Evolutionary conservation across 2,113 vertebrate genomes (phyloP), one percentile per base, ranked within the genome.

Genomic region (Psilopsiagon aurifrons): DNA sequence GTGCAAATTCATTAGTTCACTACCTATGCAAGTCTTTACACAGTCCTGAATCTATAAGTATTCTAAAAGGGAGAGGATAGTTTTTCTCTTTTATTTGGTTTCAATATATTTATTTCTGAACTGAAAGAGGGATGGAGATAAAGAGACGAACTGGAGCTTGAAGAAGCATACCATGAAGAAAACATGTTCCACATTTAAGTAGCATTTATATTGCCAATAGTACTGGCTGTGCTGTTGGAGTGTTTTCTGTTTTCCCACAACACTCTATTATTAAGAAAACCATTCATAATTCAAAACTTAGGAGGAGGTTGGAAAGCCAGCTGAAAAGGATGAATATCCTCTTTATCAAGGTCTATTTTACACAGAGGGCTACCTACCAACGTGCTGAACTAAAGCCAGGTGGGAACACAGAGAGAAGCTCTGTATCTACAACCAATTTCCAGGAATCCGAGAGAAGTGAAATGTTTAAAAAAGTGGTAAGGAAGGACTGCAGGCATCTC

Each of bases 291-390:
- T 92, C 35, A 93, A 90, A 86, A 71, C 7, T 44, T 23, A 25
- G 44, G 47, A 28, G 52, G 39, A 84, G 66, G 17, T 4, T 66
- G 39, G 76, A 73, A 90, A 92, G 47, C 51, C n/a, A 86, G 33
- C 67, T 90, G 68, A 84, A 88, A 88, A 95, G n/a, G 47, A 81
- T 90, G 39, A 96, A 88, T 91, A 86, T 93, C 78, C 73, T 41
- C 62, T 96, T 92, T 91, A 96, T 88, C 90, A 66, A 84, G 39
- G 57, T 71, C 75, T 39, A 15, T 69, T 78, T 90, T 44, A 73
- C 31, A 62, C 17, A 43, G 47, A 78, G 39, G n/a, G 43, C 52
- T 88, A 86, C 35, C 55, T 88, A 86, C 33, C 68, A 81, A 33
- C 33, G 25, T 27, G 44, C 69, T 86, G 76, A 86, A 90, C n/a